Conservation (phyloP, 2,113 vertebrate species). For the Sus scrofa region T2T-Sscrofa CM000830.6:25237001-25237500, state of each 20-base stretch:
- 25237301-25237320: not conserved
- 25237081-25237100: not conserved
- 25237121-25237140: not conserved
- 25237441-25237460: constrained; percentile 20
- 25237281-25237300: not conserved
- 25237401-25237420: not conserved
- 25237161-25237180: not conserved
- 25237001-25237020: not conserved
- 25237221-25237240: not conserved
- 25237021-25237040: constrained; percentile 26
- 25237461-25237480: not conserved
- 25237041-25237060: not conserved
- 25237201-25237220: not conserved
- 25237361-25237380: not conserved
- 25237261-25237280: not conserved
- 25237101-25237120: not conserved
- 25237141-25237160: not conserved
- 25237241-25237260: not conserved
- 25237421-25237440: constrained; percentile 5
- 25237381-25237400: not conserved
- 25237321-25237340: not conserved
- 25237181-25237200: not conserved
- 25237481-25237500: too few species aligned
- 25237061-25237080: not conserved
- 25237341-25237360: not conserved